Evolutionary conservation across 2,797 vertebrate species (phyloP), one percentile per base, ranked within the genome.

Genomic region (Florisuga fusca): DNA sequence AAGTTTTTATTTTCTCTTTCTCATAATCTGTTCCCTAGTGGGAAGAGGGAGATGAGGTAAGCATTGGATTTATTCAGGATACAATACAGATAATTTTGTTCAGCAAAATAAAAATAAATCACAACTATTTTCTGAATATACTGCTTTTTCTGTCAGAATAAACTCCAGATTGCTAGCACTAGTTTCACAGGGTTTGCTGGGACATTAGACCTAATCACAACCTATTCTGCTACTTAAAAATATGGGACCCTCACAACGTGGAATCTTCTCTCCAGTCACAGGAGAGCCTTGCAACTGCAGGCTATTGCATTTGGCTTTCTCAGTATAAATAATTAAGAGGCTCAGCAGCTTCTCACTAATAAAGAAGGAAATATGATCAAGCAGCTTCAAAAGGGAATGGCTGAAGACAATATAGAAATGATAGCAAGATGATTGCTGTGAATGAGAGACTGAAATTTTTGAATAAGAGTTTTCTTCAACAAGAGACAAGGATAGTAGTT

Each of bases 291-390:
- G 57, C 33, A 89, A 89, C 77, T 93, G n/a, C 48, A 85, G 81
- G 50, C 76, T 89, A 83, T 77, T 80, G 45, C 74, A 46, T 87
- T 95, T 92, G 54, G 58, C 87, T 92, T 94, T 96, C 71, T 84
- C 77, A 95, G 94, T 88, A 89, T 90, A 90, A 95, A 95, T 94
- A 87, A 90, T 90, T 84, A 94, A 87, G 90, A 85, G 58, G 13
- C 86, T 95, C 90, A 90, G 92, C 89, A 94, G 36, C 68, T 77
- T 92, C 72, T 87, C 18, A 4, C 81, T 92, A 94, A 95, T 92
- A 88, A 93, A 96, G 84, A 96, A 92, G 86, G 57, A 95, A 96
- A 95, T 93, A 57, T 95, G 92, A 95, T 96, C 95, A 95, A 95
- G 68, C 88, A 95, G 95, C 68, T 94, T 93, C 68, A 82, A 87